phyloP scores from a whole-genome alignment of 2,888 invertebrate genomes.

The Pegoplata infirma region DNA sequence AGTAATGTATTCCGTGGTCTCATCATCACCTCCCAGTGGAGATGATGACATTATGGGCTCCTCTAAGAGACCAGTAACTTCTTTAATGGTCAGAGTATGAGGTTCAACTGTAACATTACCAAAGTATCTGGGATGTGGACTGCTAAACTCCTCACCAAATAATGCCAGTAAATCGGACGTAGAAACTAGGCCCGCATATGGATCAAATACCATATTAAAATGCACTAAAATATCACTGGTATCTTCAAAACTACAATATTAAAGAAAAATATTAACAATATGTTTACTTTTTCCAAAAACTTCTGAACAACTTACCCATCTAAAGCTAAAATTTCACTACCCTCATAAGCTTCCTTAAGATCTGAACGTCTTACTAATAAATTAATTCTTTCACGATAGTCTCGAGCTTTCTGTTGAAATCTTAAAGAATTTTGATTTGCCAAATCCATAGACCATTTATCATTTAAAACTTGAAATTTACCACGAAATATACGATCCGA shows the following conservation, averaged over 20 bases:
- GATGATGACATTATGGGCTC: conserved; percentile 77
- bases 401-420: conserved; percentile 86
- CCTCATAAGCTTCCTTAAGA: conserved; percentile 86
- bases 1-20: conserved; percentile 76
- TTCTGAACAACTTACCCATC: conserved; percentile 84
- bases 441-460: conserved; percentile 84
- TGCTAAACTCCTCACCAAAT: conserved; percentile 83
- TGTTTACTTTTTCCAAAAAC: not conserved
- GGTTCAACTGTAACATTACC: conserved; percentile 83
- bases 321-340: conserved; percentile 89
- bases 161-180: conserved; percentile 84
- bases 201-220: conserved; percentile 91
- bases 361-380: conserved; percentile 86
- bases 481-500: conserved; percentile 91
- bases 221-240: conserved; percentile 87
- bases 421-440: conserved; percentile 83
- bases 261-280: not conserved
- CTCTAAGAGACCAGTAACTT: conserved; percentile 76
- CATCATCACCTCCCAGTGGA: conserved; percentile 76
- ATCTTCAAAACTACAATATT: conserved; percentile 80
- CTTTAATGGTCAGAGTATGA: conserved; percentile 83
- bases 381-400: conserved; percentile 87
- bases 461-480: conserved; percentile 85
- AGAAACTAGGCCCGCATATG: conserved; percentile 83
- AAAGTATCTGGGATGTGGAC: conserved; percentile 81